Percentiles rank a stretch among this genome's conserved stretches.
Conservation (phyloP, 2,797 vertebrate species). For the Loris lydekkerianus region DNA sequence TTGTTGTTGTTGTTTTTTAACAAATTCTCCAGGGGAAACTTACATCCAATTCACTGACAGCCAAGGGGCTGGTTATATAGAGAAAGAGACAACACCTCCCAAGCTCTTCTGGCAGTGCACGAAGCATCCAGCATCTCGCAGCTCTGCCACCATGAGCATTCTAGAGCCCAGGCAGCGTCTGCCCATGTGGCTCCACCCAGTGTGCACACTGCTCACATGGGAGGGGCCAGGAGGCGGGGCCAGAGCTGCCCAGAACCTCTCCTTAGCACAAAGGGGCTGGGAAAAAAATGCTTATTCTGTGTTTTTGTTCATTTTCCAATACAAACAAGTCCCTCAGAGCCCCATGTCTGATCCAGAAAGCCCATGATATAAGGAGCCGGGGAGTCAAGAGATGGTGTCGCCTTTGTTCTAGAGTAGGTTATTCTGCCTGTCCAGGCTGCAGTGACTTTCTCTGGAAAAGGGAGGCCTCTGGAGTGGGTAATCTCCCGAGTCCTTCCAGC, state of each 20-base stretch:
- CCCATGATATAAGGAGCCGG: background rate
- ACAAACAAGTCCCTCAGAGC: background rate
- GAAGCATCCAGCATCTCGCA: no score
- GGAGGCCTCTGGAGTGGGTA: background rate
- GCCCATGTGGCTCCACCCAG: rapidly evolving
- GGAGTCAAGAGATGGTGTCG: background rate
- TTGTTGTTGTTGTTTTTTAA: background rate
- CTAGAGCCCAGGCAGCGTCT: background rate
- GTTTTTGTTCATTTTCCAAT: background rate
- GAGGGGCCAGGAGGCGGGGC: background rate
- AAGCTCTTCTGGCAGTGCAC: background rate
- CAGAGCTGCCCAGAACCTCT: background rate
- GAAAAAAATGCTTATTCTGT: background rate
- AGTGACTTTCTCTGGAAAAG: background rate
- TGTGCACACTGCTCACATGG: background rate
- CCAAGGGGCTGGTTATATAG: background rate
- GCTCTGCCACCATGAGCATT: background rate
- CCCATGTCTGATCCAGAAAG: background rate
- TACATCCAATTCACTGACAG: background rate
- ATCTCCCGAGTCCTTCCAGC: background rate
- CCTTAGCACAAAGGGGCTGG: background rate
- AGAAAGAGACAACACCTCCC: background rate
- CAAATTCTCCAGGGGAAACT: background rate
- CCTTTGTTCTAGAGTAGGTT: background rate
- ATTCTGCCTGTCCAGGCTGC: background rate